phyloP scores from a whole-genome alignment of 2,797 vertebrate genomes.

The Pagetopsis macropterus region DNA sequence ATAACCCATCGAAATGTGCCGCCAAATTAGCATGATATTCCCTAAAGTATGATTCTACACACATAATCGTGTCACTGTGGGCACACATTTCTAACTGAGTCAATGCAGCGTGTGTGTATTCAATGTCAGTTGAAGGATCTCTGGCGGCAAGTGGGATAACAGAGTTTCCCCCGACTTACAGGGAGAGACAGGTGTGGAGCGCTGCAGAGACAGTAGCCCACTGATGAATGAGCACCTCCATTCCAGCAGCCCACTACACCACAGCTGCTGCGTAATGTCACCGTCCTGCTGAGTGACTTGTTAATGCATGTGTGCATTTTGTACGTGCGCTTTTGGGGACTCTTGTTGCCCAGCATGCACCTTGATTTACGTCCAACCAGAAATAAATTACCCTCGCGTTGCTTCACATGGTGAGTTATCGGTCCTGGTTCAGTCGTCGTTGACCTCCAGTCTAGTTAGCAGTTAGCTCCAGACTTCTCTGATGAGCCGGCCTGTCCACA shows the following conservation, averaged over 20 bases:
- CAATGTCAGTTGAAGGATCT: conserved; percentile 46
- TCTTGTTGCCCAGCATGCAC: neutral
- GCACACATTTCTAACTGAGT: neutral
- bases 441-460: conserved; percentile 53
- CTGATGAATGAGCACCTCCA: conserved; percentile 48
- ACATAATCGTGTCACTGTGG: neutral
- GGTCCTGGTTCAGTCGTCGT: neutral
- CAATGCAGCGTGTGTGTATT: conserved; percentile 28
- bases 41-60: neutral
- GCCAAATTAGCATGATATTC: neutral
- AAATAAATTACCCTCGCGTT: neutral
- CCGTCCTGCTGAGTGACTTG: conserved; percentile 31
- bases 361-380: conserved; percentile 6
- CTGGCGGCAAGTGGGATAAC: conserved; percentile 57
- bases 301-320: conserved; percentile 24
- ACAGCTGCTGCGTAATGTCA: conserved; percentile 61
- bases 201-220: conserved; percentile 13
- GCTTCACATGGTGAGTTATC: conserved; percentile 27
- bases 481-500: conserved; percentile 52
- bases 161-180: conserved; percentile 19
- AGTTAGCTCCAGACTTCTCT: conserved; percentile 20
- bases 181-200: conserved; percentile 56
- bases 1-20: neutral
- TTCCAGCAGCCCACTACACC: conserved; percentile 5
- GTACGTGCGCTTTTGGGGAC: conserved; percentile 9